These are phyloP conservation scores for Lithobates pipiens DNA, from an alignment of 2,797 vertebrate species.

Conservation along the genomic window DNA sequence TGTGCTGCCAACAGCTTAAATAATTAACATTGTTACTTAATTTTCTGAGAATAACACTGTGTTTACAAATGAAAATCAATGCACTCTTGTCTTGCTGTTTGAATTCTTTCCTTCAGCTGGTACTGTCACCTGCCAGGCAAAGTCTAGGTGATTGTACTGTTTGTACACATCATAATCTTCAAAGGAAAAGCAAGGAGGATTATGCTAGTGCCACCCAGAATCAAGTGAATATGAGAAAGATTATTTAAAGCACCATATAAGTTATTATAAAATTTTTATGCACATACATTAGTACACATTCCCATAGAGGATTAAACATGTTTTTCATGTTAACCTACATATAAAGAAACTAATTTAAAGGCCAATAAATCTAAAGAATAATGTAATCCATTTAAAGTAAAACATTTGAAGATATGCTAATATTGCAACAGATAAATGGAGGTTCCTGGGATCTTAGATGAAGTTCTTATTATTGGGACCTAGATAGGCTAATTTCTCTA, in stretches of 20 bases:
- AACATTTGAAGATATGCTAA: too few relatives aligned
- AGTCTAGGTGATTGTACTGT: slow-evolving; percentile 8
- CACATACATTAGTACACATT: not conserved
- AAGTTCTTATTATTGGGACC: not conserved
- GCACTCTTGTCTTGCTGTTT: not conserved
- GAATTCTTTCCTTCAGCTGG: not conserved
- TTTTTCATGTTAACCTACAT: not conserved
- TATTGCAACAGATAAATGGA: not conserved
- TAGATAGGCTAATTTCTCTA: too few relatives aligned
- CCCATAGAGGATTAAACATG: not conserved
- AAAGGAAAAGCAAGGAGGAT: slow-evolving; percentile 13
- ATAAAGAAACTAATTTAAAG: not conserved
- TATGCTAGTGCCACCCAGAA: not conserved
- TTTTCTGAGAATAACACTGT: not conserved
- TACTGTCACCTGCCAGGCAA: slow-evolving; percentile 7
- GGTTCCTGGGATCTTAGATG: not conserved
- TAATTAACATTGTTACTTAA: not conserved
- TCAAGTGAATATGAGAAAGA: not conserved
- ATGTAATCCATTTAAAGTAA: not conserved
- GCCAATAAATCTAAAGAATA: not conserved
- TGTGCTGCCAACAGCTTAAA: not conserved
- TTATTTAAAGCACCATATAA: not conserved
- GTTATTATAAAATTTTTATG: not conserved
- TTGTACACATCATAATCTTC: not conserved
- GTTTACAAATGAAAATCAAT: slow-evolving; percentile 8